These are phyloP conservation scores for Catocala nupta DNA, from an alignment of 2,888 invertebrate genomes.

Conservation along the genomic window DNA sequence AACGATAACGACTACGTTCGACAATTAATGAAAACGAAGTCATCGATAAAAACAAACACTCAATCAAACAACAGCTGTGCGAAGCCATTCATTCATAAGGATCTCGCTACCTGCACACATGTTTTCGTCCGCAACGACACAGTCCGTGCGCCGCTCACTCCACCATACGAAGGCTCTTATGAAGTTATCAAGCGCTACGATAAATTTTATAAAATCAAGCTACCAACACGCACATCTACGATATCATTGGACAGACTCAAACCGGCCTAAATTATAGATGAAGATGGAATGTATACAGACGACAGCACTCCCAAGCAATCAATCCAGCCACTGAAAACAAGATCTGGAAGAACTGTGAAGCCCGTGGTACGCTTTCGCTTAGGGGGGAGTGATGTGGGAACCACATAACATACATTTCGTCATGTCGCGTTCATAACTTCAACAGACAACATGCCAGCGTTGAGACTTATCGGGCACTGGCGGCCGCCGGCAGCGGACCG, in stretches of 20 bases:
- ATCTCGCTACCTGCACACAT: constrained; percentile 10
- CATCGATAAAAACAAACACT: background rate
- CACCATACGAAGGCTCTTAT: constrained; percentile 20
- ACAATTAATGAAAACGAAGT: background rate
- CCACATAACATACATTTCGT: no score
- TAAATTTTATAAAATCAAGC: constrained; percentile 9
- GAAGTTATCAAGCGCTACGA: background rate
- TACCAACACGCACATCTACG: background rate
- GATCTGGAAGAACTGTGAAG: no score
- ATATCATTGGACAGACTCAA: constrained; percentile 15
- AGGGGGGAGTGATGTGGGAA: no score
- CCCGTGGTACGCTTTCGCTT: no score
- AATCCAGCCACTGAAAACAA: no score
- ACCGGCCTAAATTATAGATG: background rate
- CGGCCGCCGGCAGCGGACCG: no score
- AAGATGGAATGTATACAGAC: no score
- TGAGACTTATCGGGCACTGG: no score
- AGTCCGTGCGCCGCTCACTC: background rate
- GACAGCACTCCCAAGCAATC: no score
- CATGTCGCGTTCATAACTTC: no score
- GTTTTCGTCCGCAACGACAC: constrained; percentile 12
- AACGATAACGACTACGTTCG: background rate
- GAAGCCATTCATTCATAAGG: constrained; percentile 13
- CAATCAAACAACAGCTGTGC: background rate
- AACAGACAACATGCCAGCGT: no score